Base-by-base conservation (phyloP, 2,113 vertebrate genomes). In the Menidia beryllina region DNA sequence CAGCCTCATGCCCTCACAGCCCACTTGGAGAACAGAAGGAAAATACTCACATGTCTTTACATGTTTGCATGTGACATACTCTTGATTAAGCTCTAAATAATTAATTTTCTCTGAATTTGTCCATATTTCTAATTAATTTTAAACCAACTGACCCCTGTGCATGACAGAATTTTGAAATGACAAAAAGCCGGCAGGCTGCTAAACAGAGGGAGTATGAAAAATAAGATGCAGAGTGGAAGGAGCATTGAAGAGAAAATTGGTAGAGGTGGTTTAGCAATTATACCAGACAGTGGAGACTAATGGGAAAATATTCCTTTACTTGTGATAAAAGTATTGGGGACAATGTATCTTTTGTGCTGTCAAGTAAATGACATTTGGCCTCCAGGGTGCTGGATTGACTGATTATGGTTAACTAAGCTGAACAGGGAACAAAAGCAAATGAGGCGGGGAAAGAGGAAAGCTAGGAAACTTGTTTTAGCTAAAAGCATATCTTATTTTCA, bases 1-100 rank as follows among this genome's bases (percentile, higher is more conserved):
- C 75, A 88, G 85, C 78, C 87, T 93, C 92, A 93, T 91, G 67
- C 83, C 89, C 83, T 79, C 74, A 4, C 81, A 75, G 68, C 65
- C 61, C 51, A 17, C 65, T 51, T 21, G 25, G 23, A 26, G 30
- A n/a, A 69, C 6, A 54, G 19, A 49, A 24, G 38, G 24, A 17
- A 57, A 58, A 49, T 1, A 0, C 3, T 34, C 30, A 34, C 10
- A 34, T 34, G 30, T 34, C 30, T 5, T 34, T 34, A 10, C 10
- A 8, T 34, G 7, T 34, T 34, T 34, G 2, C 7, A 34, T 34
- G 30, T 30, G 30, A 5, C 4, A 30, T 8, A 5, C 8, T 30
- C 30, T 5, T 34, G 30, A 34, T 34, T 8, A 34, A 34, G 30
- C 30, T 38, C 5, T 34, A n/a, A n/a, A n/a, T n/a, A n/a, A n/a